Percentiles rank a stretch among this genome's conserved stretches.
These are phyloP conservation scores for Gymnocypris eckloni DNA, from an alignment of 2,797 vertebrate species.

Conservation along the genomic window DNA sequence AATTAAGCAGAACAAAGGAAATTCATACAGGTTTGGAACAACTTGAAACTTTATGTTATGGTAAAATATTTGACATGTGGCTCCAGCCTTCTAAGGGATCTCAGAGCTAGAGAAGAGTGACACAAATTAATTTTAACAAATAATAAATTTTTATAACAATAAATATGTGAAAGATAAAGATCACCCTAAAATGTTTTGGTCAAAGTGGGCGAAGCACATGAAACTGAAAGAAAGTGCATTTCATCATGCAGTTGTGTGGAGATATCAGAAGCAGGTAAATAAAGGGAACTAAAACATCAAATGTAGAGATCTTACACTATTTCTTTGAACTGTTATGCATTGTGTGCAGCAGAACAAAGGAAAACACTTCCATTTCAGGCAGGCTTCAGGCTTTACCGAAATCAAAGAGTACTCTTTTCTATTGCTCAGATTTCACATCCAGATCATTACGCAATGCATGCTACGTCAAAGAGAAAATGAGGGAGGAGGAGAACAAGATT, in stretches of 20 bases:
- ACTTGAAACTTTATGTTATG: not conserved
- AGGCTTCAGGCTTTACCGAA: not conserved
- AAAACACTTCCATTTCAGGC: not conserved
- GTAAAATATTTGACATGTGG: not conserved
- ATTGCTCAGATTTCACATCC: not conserved
- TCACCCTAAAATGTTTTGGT: not conserved
- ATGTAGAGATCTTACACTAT: not conserved
- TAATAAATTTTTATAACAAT: not conserved
- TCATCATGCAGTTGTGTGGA: not conserved
- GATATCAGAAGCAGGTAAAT: not conserved
- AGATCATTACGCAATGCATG: not conserved
- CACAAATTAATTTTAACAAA: not conserved
- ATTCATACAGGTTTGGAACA: not conserved
- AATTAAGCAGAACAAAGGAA: not conserved
- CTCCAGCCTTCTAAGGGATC: not conserved
- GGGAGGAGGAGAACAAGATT: not conserved
- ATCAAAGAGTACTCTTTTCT: not conserved
- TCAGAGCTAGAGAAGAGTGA: not conserved
- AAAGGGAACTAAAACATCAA: not conserved
- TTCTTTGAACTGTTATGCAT: not conserved
- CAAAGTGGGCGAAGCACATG: not conserved
- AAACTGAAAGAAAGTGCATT: not conserved
- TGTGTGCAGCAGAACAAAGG: conserved; percentile 16
- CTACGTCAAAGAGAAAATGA: not conserved
- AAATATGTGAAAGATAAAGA: not conserved